A percentile compares a stretch with the other conserved stretches of the same genome.
phyloP scores from a whole-genome alignment of 37 sponge, comb jelly and placozoan genomes.

The Tethya wilhelma region DNA sequence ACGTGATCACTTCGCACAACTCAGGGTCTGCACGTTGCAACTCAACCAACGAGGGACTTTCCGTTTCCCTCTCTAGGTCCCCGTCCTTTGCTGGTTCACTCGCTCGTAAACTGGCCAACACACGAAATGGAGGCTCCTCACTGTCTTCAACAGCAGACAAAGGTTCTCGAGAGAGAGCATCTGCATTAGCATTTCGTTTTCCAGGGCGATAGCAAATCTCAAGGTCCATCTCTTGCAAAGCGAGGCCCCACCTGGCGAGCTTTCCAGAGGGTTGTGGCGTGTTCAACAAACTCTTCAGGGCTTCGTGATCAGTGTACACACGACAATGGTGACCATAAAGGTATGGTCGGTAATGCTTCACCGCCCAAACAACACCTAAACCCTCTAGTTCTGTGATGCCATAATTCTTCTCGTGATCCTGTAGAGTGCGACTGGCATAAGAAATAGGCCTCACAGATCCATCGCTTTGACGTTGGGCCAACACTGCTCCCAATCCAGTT shows the following conservation, averaged over 20 bases:
- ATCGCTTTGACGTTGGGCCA: slow-evolving; percentile 54
- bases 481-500: slow-evolving; percentile 57
- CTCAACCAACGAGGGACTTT: background rate
- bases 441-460: slow-evolving; percentile 31
- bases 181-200: slow-evolving; percentile 46
- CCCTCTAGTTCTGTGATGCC: slow-evolving; percentile 65
- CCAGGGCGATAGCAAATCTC: slow-evolving; percentile 38
- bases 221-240: slow-evolving; percentile 47
- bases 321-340: slow-evolving; percentile 62
- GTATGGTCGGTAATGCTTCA: slow-evolving; percentile 58
- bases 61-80: background rate
- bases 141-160: background rate
- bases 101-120: background rate
- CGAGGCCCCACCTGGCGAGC: slow-evolving; percentile 66
- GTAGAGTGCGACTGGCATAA: slow-evolving; percentile 64
- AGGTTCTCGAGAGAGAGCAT: slow-evolving; percentile 51
- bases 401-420: slow-evolving; percentile 53
- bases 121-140: background rate
- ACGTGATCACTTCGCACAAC: slow-evolving; percentile 6
- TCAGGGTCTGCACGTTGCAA: slow-evolving; percentile 34
- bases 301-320: slow-evolving; percentile 67
- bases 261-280: slow-evolving; percentile 72
- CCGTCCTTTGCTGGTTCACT: background rate
- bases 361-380: slow-evolving; percentile 70
- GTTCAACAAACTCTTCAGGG: slow-evolving; percentile 58